These are phyloP conservation scores for Sceloporus tristichus DNA, from an alignment of 2,113 vertebrate genomes.

Conservation along the genomic window DNA sequence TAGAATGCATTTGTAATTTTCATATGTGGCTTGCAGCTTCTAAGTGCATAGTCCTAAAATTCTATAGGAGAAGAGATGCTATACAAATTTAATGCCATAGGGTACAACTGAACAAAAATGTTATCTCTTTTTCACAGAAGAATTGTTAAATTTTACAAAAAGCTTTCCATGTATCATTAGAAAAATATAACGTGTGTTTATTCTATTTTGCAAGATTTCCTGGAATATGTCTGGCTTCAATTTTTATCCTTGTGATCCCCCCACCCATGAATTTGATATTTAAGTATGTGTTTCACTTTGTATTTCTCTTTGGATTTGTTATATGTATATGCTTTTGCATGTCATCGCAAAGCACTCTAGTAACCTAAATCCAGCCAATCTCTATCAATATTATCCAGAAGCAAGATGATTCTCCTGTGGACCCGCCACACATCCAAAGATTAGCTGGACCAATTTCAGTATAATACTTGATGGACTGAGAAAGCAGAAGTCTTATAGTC, in stretches of 20 bases:
- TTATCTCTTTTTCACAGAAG: constrained; percentile 32
- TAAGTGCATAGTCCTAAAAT: constrained; percentile 40
- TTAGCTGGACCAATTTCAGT: constrained; percentile 5
- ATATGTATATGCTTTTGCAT: not conserved
- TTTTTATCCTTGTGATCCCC: constrained; percentile 45
- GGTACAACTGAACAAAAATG: constrained; percentile 15
- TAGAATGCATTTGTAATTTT: constrained; percentile 64
- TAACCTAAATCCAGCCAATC: not conserved
- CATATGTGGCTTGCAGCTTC: constrained; percentile 43
- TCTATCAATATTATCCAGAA: not conserved
- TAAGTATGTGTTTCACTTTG: constrained; percentile 31
- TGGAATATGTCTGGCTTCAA: constrained; percentile 47
- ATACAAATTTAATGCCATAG: constrained; percentile 15
- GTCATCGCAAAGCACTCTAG: constrained; percentile 7
- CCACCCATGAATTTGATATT: constrained; percentile 36
- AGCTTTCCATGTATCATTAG: constrained; percentile 31
- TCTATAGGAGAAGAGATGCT: constrained; percentile 61
- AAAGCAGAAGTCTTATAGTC: not conserved
- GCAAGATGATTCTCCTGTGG: constrained; percentile 5
- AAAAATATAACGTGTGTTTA: constrained; percentile 31
- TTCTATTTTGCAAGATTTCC: constrained; percentile 32
- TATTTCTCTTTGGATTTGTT: constrained; percentile 57
- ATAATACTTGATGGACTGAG: not conserved
- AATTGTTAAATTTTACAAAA: constrained; percentile 50
- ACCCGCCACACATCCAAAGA: not conserved